Evolutionary conservation across 1,140 invertebrate species (phyloP), one percentile per base, ranked within the genome.

Genomic region (Bombus superbus): DNA sequence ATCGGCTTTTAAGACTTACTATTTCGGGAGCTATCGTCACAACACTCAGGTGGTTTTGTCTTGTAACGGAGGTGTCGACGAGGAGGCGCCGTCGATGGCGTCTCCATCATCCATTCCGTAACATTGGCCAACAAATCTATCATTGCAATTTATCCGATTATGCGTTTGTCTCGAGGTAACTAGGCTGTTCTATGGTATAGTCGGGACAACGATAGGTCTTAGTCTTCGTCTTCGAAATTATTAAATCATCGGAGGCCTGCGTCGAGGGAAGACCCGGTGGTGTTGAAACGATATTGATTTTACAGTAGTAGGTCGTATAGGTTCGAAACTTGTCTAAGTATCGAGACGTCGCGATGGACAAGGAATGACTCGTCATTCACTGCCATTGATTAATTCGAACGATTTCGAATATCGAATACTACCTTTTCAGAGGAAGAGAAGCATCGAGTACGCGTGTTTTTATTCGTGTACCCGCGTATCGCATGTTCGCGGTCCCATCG

Each of bases 21-120:
- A 94, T 95, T 94, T 93, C 92, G 92, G 87, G 92, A 85, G 93
- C 87, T 95, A 91, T 95, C 95, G 91, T 95, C 94, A 93, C 94
- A 95, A 94, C 94, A 95, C 82, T 94, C 94, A 93, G 47, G 47
- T 94, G 95, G 91, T 95, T 95, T 95, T 95, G 47, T 95, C 95
- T 93, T 95, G 94, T 94, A 95, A 90, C 94, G 94, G 92, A 94
- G 93, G 83, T 79, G 93, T 92, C 93, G 94, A 88, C 92, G 94
- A 90, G 89, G 92, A 88, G 92, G 89, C 86, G 90, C 88, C 85
- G 93, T 83, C 76, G 92, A 84, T 88, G 92, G 89, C 88, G 91
- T 92, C 82, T 88, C 89, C 88, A 89, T 91, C 83, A 91, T 93
- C 94, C 92, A 94, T 91, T 94, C 93, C 90, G 93, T 92, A 93